phyloP scores from a whole-genome alignment of 2,888 invertebrate genomes.

The Vesta saturnalis region DNA sequence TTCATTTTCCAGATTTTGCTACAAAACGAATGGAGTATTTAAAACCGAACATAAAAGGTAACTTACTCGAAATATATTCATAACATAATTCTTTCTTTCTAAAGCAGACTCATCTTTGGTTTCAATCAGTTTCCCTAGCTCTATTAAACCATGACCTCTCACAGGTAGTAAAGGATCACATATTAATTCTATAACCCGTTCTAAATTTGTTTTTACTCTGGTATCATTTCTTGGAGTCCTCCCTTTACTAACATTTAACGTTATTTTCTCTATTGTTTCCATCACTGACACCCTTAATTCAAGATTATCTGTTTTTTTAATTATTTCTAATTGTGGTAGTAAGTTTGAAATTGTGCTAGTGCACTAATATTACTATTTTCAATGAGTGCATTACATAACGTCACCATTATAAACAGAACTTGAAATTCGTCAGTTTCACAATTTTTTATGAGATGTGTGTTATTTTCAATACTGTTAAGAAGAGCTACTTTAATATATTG shows the following conservation, averaged over 20 bases:
- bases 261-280: constrained; percentile 44
- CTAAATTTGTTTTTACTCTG: constrained; percentile 61
- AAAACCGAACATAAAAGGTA: neutral
- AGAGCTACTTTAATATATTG: constrained; percentile 65
- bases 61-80: constrained; percentile 77
- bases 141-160: constrained; percentile 81
- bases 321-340: constrained; percentile 49
- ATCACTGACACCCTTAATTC: constrained; percentile 51
- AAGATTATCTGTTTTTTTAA: constrained; percentile 45
- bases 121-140: constrained; percentile 77
- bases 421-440: constrained; percentile 52
- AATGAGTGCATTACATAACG: constrained; percentile 52
- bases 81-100: constrained; percentile 71
- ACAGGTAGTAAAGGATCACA: constrained; percentile 80
- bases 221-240: neutral
- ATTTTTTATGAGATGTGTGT: constrained; percentile 46
- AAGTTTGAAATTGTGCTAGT: constrained; percentile 56
- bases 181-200: constrained; percentile 73
- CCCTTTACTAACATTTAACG: neutral
- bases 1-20: constrained; percentile 78
- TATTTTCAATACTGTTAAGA: constrained; percentile 42
- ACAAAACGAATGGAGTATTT: constrained; percentile 49
- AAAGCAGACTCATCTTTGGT: constrained; percentile 71
- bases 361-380: constrained; percentile 47
- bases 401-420: constrained; percentile 52